A percentile compares a stretch with the other conserved stretches of the same genome.
These are phyloP conservation scores for Laticauda colubrina DNA, from an alignment of 2,113 vertebrate species.

Conservation along the genomic window DNA sequence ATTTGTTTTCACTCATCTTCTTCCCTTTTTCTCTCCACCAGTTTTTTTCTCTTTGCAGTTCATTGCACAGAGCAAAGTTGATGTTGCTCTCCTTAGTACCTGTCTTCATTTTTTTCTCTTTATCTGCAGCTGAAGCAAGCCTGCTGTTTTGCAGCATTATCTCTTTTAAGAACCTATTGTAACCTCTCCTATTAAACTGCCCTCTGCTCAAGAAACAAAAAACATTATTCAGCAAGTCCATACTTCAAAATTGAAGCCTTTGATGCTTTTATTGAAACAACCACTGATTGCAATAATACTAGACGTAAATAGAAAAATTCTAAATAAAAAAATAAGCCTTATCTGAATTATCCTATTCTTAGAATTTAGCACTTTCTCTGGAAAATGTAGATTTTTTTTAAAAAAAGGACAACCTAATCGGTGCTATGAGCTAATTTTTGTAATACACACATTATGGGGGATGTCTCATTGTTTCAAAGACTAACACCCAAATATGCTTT, in stretches of 20 bases:
- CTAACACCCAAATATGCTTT: slow-evolving; percentile 74
- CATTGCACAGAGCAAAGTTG: neutral
- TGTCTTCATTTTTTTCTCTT: neutral
- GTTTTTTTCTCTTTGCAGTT: neutral
- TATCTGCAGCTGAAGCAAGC: neutral
- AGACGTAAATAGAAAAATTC: slow-evolving; percentile 59
- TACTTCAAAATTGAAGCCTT: neutral
- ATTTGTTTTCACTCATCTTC: neutral
- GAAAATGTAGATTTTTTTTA: slow-evolving; percentile 64
- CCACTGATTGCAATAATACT: slow-evolving; percentile 54
- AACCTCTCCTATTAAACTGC: neutral
- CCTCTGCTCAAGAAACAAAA: neutral
- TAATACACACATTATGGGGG: slow-evolving; percentile 72
- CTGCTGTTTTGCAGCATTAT: neutral
- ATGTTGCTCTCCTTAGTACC: neutral
- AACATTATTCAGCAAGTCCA: neutral
- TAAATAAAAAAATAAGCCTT: slow-evolving; percentile 66
- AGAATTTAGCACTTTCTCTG: slow-evolving; percentile 32
- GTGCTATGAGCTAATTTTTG: slow-evolving; percentile 75
- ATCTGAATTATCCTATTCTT: slow-evolving; percentile 61
- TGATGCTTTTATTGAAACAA: slow-evolving; percentile 26
- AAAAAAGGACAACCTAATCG: slow-evolving; percentile 73
- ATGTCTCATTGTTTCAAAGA: slow-evolving; percentile 77
- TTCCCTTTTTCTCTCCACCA: neutral
- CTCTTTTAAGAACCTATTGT: neutral